phyloP scores from a whole-genome alignment of 2,797 vertebrate species.

The Threskiornis aethiopicus region DNA sequence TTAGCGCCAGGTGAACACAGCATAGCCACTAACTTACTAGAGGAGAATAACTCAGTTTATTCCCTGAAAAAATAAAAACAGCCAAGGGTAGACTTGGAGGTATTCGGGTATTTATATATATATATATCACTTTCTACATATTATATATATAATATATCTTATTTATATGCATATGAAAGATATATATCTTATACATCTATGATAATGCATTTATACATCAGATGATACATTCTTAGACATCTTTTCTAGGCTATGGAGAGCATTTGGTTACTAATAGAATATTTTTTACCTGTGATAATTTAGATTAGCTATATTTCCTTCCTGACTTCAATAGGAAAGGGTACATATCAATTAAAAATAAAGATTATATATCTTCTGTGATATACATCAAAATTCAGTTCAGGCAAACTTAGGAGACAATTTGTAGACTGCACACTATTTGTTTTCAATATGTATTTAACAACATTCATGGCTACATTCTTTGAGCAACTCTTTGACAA shows the following conservation, averaged over 20 bases:
- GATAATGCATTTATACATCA: background rate
- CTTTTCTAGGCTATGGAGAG: background rate
- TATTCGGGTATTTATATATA: background rate
- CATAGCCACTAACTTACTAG: background rate
- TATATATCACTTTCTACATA: background rate
- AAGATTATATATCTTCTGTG: background rate
- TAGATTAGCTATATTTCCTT: background rate
- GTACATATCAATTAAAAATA: background rate
- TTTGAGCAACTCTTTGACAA: background rate
- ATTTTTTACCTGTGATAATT: background rate
- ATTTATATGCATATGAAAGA: background rate
- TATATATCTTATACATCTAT: background rate
- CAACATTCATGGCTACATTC: background rate
- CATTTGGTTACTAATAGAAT: background rate
- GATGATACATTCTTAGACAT: background rate
- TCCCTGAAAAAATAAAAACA: background rate
- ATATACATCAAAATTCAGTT: background rate
- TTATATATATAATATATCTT: too few relatives aligned
- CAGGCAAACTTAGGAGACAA: background rate
- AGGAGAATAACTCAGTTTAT: background rate
- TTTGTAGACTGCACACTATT: background rate
- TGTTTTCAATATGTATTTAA: background rate
- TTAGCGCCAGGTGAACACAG: background rate
- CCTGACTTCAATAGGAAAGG: background rate
- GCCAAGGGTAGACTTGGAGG: background rate